Evolutionary conservation across 2,113 vertebrate species (phyloP).

Genomic region (Sebastes fasciatus): DNA sequence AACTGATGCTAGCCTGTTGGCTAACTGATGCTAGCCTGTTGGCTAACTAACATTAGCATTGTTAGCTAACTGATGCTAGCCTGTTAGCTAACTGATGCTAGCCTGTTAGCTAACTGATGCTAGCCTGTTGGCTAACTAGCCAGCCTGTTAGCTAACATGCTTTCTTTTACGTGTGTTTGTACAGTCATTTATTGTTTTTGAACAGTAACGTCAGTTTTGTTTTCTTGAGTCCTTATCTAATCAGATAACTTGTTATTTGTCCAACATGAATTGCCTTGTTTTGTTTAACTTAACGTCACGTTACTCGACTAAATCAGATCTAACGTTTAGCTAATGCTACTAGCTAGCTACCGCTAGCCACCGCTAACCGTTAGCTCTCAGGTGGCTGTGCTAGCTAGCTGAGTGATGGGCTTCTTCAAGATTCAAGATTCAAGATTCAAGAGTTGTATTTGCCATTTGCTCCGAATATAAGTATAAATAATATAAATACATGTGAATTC

Average conservation of each 20-base stretch:
- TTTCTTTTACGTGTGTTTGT: not conserved
- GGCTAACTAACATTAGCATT: too few relatives aligned
- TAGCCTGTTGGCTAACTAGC: not conserved
- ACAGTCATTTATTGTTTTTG: not conserved
- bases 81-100: too few relatives aligned
- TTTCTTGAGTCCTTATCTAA: not conserved
- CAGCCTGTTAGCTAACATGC: too few relatives aligned
- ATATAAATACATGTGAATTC: too few relatives aligned
- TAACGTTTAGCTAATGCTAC: not conserved
- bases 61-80: too few relatives aligned
- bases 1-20: too few relatives aligned
- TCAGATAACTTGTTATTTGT: fast-evolving
- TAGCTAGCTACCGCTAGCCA: slow-evolving; percentile 43
- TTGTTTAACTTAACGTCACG: not conserved
- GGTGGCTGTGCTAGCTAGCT: slow-evolving; percentile 69
- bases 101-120: too few relatives aligned
- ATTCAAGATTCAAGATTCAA: too few relatives aligned
- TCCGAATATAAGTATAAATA: too few relatives aligned
- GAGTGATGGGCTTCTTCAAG: slow-evolving; percentile 38
- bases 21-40: too few relatives aligned
- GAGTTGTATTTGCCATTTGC: too few relatives aligned
- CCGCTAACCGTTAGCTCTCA: slow-evolving; percentile 54
- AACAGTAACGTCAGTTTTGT: not conserved
- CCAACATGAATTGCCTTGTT: not conserved
- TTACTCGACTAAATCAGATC: slow-evolving; percentile 27